These are phyloP conservation scores for Forficula auricularia DNA, from an alignment of 1,140 invertebrate genomes.

Conservation along the genomic window DNA sequence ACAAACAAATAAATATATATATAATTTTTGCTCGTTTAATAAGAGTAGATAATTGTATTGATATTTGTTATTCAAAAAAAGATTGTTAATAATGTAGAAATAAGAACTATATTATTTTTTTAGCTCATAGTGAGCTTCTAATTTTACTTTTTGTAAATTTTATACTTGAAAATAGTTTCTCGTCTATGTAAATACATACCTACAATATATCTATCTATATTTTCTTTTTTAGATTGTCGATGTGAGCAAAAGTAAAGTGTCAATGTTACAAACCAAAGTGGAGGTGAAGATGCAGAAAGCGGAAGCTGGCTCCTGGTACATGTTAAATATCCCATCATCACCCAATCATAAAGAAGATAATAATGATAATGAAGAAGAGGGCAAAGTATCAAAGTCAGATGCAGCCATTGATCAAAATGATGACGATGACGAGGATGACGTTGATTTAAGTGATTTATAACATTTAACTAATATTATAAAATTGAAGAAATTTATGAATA, in stretches of 20 bases:
- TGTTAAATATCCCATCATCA: constrained; percentile 41
- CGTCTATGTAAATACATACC: no score
- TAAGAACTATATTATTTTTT: no score
- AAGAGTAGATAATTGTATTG: no score
- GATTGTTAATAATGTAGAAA: no score
- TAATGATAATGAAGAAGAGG: constrained; percentile 21
- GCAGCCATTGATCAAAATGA: constrained; percentile 1
- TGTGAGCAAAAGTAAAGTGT: constrained; percentile 46
- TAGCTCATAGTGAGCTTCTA: no score
- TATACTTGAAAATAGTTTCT: no score
- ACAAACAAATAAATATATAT: no score
- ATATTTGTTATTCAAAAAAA: no score
- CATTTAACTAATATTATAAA: constrained; percentile 24
- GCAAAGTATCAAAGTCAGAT: constrained; percentile 11
- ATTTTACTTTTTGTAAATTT: no score
- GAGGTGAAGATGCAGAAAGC: constrained; percentile 85
- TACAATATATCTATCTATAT: constrained; percentile 4
- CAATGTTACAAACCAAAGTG: constrained; percentile 78
- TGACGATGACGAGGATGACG: constrained; percentile 26
- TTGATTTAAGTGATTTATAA: constrained; percentile 28
- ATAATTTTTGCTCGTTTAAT: no score
- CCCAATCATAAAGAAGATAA: constrained; percentile 14
- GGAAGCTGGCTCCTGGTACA: constrained; percentile 63
- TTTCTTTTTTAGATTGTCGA: constrained; percentile 41
- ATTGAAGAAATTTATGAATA: no score